Evolutionary conservation across 2,797 vertebrate species (phyloP), one percentile per base, ranked within the genome.

Genomic region (Phyllotis vaccarum): DNA sequence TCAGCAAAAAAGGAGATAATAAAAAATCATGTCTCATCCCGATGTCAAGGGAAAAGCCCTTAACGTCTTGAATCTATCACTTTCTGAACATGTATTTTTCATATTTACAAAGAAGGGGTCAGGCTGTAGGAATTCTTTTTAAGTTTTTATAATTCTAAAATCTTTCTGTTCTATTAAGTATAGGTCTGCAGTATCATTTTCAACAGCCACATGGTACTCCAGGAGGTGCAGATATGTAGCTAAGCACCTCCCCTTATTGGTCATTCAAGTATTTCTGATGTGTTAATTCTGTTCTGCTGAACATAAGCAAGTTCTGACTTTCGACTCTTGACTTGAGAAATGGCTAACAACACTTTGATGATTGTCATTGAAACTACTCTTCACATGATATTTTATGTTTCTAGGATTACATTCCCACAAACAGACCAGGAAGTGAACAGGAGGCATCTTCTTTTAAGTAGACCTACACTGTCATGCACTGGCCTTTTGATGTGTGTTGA

Each of bases 1-100:
- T 37, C 74, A 95, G 31, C n/a, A 89, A 80, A 87, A 54, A 76
- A 76, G 60, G 80, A 91, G 83, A 94, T 95, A 82, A 90, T 74
- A 72, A 92, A 92, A 96, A 94, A 49, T 54, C n/a, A n/a, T 6
- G 11, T 17, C 72, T 12, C 62, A 85, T 85, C 58, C 56, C 24
- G 43, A 11, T 56, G 40, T 62, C 24, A 80, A 96, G n/a, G 27
- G 68, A 79, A 79, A 87, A 93, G 66, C 13, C 1, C 13, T 66
- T 46, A 52, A n/a, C 74, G 52, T 76, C 29, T 76, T 64, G 5
- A 62, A 14, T 34, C 60, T 93, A 9, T 66, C 40, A 19, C 91
- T 83, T 43, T 83, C 52, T 93, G 46, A 0, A 21, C 86, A 21
- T 29, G 21, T 74, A n/a, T 54, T 96, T 93, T 96, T 94, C 14